Conservation (phyloP, 2,888 invertebrate species). For the Pterobdella sp. region DNA sequence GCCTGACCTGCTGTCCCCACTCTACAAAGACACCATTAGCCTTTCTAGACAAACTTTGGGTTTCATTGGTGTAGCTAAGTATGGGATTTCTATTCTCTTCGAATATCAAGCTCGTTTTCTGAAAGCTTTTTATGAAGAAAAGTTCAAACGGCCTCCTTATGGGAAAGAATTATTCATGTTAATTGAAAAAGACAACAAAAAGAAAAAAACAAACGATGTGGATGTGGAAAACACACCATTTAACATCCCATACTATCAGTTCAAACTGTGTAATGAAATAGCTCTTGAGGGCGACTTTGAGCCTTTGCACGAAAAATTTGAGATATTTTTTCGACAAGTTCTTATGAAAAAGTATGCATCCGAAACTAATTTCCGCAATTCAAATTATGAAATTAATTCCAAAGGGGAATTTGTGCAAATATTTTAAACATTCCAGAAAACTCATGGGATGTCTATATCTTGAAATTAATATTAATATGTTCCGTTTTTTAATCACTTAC, state of each 20-base stretch:
- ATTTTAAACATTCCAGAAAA: too few species aligned
- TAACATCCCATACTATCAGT: not conserved
- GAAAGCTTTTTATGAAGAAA: not conserved
- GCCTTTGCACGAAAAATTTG: not conserved
- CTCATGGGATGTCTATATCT: too few species aligned
- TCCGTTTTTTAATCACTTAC: too few species aligned
- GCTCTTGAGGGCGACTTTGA: constrained; percentile 3
- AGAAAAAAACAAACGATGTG: not conserved
- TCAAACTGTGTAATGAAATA: not conserved
- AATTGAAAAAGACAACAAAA: not conserved
- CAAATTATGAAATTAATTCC: too few species aligned
- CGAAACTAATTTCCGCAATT: too few species aligned
- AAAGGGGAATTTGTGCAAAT: too few species aligned
- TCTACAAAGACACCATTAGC: constrained; percentile 24
- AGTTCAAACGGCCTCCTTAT: not conserved
- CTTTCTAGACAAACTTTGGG: not conserved
- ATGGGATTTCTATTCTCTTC: not conserved
- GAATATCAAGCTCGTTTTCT: constrained; percentile 23
- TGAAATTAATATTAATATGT: too few species aligned
- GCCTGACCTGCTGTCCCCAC: not conserved
- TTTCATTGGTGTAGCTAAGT: not conserved
- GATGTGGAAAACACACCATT: not conserved
- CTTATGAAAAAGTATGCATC: too few species aligned
- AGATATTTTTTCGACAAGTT: not conserved
- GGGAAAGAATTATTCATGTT: constrained; percentile 3